phyloP scores from a whole-genome alignment of 2,113 vertebrate species.

The Gobius niger region DNA sequence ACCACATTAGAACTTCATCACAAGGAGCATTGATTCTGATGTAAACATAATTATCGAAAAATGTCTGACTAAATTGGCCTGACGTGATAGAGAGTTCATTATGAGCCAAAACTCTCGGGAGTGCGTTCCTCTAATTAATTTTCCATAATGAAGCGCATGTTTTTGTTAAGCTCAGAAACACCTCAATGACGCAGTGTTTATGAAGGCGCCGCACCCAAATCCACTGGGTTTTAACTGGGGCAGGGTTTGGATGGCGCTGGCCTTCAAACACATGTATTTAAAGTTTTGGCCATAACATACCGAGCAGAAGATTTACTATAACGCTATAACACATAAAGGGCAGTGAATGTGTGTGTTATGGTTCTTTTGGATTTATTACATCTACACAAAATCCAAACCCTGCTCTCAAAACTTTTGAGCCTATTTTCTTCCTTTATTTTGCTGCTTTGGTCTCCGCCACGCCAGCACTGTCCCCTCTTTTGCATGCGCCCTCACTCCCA shows the following conservation, averaged over 20 bases:
- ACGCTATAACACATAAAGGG: too few relatives aligned
- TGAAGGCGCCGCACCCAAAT: constrained; percentile 48
- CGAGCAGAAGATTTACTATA: neutral
- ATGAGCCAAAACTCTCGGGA: constrained; percentile 79
- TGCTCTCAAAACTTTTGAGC: too few relatives aligned
- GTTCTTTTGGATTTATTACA: too few relatives aligned
- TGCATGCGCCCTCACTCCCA: constrained; percentile 41
- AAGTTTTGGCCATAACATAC: constrained; percentile 6
- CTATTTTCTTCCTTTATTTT: too few relatives aligned
- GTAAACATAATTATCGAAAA: constrained; percentile 79
- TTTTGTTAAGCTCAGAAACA: constrained; percentile 74
- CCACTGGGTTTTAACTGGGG: constrained; percentile 39
- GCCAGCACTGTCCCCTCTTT: constrained; percentile 46
- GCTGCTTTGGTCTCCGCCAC: too few relatives aligned
- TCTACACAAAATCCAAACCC: too few relatives aligned
- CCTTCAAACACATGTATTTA: constrained; percentile 9
- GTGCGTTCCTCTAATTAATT: constrained; percentile 79
- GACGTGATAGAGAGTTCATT: constrained; percentile 79
- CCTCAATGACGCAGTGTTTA: constrained; percentile 75
- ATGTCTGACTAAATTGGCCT: constrained; percentile 71
- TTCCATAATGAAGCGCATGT: constrained; percentile 77
- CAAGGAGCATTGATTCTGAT: constrained; percentile 73
- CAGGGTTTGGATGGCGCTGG: neutral
- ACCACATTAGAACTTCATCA: constrained; percentile 55
- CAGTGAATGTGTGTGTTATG: too few relatives aligned